Evolutionary conservation across 1,140 invertebrate genomes (phyloP).

Genomic region (Drusus annulatus): DNA sequence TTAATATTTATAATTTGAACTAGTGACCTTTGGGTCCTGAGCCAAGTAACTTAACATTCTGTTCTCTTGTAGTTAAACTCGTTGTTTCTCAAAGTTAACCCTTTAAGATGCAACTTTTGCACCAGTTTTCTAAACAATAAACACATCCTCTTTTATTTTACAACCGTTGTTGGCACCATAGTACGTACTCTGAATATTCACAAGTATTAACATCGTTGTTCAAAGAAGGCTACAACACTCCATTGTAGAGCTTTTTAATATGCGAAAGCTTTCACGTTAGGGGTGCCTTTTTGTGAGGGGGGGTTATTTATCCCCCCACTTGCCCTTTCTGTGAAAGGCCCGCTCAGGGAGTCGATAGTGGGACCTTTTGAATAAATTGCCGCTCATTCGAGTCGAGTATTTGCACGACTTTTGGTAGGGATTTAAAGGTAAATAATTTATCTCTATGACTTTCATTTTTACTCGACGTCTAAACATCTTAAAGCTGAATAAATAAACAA

Average conservation of each 20-base stretch:
- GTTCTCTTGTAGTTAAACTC: too few relatives aligned
- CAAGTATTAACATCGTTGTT: constrained; percentile 23
- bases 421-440: constrained; percentile 1
- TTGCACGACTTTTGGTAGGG: constrained; percentile 3
- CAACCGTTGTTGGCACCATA: too few relatives aligned
- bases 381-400: constrained; percentile 13
- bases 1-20: too few relatives aligned
- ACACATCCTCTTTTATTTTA: too few relatives aligned
- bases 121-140: too few relatives aligned
- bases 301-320: constrained; percentile 13
- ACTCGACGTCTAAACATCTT: too few relatives aligned
- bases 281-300: neutral
- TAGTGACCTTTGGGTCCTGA: too few relatives aligned
- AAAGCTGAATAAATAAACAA: too few relatives aligned
- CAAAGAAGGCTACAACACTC: constrained; percentile 27
- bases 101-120: too few relatives aligned
- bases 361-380: constrained; percentile 33
- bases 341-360: constrained; percentile 10
- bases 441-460: too few relatives aligned
- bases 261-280: constrained; percentile 32
- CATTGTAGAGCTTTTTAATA: constrained; percentile 33
- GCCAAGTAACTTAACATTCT: too few relatives aligned
- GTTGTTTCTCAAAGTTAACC: too few relatives aligned
- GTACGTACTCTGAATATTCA: neutral
- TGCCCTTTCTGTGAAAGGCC: constrained; percentile 11